Percentiles rank a stretch among this genome's conserved stretches.
These are phyloP conservation scores for Halcyon senegalensis DNA, from an alignment of 2,113 vertebrate genomes.

Conservation along the genomic window DNA sequence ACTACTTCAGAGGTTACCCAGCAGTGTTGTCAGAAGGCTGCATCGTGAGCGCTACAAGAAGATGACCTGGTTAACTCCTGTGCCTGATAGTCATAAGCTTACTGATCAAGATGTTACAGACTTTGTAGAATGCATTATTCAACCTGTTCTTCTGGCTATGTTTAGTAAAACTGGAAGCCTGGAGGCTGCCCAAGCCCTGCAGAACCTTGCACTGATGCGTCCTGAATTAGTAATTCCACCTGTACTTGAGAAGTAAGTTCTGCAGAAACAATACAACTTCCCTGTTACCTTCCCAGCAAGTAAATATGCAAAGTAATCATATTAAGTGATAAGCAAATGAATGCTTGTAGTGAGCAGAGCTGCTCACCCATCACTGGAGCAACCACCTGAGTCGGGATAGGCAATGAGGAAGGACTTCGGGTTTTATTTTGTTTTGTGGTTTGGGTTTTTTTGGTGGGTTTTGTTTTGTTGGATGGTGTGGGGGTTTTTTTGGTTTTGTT, in stretches of 20 bases:
- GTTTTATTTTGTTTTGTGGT: not conserved
- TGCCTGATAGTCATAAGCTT: conserved; percentile 92
- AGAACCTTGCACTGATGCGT: conserved; percentile 96
- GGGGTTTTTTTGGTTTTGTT: not conserved
- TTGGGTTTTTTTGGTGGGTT: not conserved
- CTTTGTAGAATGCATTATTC: conserved; percentile 96
- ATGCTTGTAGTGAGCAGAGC: not conserved
- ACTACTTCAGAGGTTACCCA: conserved; percentile 93
- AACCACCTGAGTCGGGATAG: not conserved
- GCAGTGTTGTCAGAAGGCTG: conserved; percentile 89
- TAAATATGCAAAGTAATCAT: not conserved
- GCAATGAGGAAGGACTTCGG: not conserved
- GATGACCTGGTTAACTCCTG: conserved; percentile 89
- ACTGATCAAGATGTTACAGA: conserved; percentile 93
- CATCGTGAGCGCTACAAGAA: conserved; percentile 95
- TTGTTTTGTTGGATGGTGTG: no score
- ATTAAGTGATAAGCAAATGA: not conserved
- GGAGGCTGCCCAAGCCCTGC: conserved; percentile 95
- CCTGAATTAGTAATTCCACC: conserved; percentile 97
- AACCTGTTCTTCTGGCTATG: conserved; percentile 97
- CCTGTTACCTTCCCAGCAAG: not conserved
- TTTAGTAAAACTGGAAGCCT: conserved; percentile 98
- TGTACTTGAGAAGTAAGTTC: conserved; percentile 93
- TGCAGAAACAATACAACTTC: not conserved
- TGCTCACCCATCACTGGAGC: not conserved